These are phyloP conservation scores for Panthera tigris DNA, from an alignment of 2,113 vertebrate genomes.

Conservation along the genomic window DNA sequence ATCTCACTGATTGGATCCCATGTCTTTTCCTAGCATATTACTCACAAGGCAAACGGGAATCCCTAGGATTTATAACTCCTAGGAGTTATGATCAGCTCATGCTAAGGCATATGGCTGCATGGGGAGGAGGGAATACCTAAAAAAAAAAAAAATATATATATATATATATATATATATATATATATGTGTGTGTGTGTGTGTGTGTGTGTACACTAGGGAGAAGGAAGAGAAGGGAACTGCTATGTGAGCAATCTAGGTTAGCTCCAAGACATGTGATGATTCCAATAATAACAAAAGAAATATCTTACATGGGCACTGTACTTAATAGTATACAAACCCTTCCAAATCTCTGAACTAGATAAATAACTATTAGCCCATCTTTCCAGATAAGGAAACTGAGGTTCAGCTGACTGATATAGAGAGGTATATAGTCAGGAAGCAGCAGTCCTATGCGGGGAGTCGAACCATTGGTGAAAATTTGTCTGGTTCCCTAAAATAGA, in stretches of 20 bases:
- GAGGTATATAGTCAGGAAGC: background rate
- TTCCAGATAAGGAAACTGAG: slow-evolving; percentile 17
- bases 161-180: rapidly evolving
- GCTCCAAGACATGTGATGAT: background rate
- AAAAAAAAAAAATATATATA: background rate
- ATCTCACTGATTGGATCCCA: background rate
- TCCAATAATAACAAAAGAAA: background rate
- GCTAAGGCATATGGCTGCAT: background rate
- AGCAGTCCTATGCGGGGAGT: background rate
- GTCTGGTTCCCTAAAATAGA: background rate
- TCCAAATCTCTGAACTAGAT: background rate
- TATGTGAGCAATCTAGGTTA: background rate
- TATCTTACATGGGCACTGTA: background rate
- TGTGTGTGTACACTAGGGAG: background rate
- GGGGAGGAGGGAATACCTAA: background rate
- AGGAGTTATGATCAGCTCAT: background rate
- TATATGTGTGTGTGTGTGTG: too few relatives aligned
- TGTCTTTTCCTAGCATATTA: background rate
- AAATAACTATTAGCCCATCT: slow-evolving; percentile 14
- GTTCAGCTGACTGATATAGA: background rate
- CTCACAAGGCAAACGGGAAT: background rate
- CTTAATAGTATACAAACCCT: slow-evolving; percentile 19
- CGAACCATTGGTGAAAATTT: background rate
- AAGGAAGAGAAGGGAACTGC: background rate
- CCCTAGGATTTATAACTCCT: background rate